Conservation (phyloP, 2,797 vertebrate species). For the Apodemus agrarius region DNA sequence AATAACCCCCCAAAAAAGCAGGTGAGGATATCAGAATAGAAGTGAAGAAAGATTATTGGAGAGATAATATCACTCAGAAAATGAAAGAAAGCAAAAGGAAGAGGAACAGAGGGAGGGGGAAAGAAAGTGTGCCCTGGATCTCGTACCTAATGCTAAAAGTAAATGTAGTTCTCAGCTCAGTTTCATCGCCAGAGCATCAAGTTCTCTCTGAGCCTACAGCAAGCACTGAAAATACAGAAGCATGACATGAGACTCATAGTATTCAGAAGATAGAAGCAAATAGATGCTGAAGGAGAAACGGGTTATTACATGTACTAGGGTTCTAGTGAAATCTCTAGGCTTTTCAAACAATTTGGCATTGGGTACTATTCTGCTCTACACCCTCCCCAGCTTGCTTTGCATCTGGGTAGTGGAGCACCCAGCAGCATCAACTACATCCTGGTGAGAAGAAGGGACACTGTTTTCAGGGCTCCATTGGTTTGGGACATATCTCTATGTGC, state of each 20-base stretch:
- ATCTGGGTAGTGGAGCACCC: accelerated
- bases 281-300: neutral
- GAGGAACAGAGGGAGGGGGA: accelerated
- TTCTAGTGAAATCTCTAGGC: neutral
- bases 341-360: neutral
- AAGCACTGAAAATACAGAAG: neutral
- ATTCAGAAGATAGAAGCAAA: neutral
- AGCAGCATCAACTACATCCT: accelerated
- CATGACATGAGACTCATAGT: neutral
- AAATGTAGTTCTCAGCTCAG: neutral
- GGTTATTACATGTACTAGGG: neutral
- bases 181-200: neutral
- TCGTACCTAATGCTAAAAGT: neutral
- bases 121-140: neutral
- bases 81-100: neutral
- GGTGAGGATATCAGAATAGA: neutral
- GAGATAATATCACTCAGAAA: neutral
- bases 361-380: accelerated
- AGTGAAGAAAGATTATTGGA: neutral
- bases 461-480: neutral
- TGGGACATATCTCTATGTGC: neutral
- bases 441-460: neutral
- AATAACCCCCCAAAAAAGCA: neutral
- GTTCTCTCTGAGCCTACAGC: neutral
- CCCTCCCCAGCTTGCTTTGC: neutral